These are phyloP conservation scores for Theocolax elegans DNA, from an alignment of 1,140 invertebrate genomes.

Conservation along the genomic window DNA sequence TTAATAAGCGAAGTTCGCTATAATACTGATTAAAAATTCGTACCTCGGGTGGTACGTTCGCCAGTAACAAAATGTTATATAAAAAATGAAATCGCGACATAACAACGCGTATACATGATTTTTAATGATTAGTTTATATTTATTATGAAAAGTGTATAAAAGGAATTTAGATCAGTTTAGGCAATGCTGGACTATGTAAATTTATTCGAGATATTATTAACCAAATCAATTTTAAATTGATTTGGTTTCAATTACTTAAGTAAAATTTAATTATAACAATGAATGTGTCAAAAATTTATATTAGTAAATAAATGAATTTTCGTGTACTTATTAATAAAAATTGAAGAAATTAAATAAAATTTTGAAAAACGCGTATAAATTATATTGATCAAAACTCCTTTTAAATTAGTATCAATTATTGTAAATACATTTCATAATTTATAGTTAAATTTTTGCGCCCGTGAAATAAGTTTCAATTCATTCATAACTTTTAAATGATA, in stretches of 20 bases:
- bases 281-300: too few relatives aligned
- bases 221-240: too few relatives aligned
- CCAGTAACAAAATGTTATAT: slow-evolving; percentile 32
- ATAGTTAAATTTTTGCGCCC: too few relatives aligned
- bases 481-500: neutral
- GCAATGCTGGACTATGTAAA: slow-evolving; percentile 6
- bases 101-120: slow-evolving; percentile 21
- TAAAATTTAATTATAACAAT: too few relatives aligned
- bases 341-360: slow-evolving; percentile 1
- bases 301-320: too few relatives aligned
- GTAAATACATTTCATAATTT: slow-evolving; percentile 8
- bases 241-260: too few relatives aligned
- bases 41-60: slow-evolving; percentile 11
- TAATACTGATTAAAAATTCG: slow-evolving; percentile 42
- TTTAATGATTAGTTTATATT: slow-evolving; percentile 6
- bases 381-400: neutral
- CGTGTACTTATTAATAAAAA: too few relatives aligned
- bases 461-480: too few relatives aligned
- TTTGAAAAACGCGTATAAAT: neutral
- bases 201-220: too few relatives aligned
- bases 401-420: slow-evolving; percentile 9
- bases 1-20: slow-evolving; percentile 35
- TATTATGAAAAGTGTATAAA: slow-evolving; percentile 1
- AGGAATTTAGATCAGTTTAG: slow-evolving; percentile 18
- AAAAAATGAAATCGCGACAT: slow-evolving; percentile 28